Conservation (phyloP, 2,113 vertebrate genomes). For the Paramisgurnus dabryanus region DNA sequence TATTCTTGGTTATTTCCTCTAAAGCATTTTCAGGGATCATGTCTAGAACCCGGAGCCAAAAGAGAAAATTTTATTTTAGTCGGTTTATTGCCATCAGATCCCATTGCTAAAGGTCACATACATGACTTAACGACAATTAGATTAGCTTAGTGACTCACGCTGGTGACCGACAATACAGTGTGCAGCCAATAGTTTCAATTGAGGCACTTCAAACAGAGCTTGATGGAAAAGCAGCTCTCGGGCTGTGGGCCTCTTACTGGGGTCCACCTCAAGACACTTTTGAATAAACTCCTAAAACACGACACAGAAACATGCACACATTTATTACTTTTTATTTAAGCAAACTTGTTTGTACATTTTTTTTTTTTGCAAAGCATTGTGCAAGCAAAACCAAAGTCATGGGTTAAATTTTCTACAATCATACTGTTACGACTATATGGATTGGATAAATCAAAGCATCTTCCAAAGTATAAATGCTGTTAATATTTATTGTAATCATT, state of each 20-base stretch:
- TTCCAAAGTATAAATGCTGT: no score
- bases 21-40: conserved; percentile 98
- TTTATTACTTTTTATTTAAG: no score
- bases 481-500: no score
- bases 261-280: conserved; percentile 93
- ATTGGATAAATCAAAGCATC: no score
- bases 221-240: conserved; percentile 93
- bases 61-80: background rate
- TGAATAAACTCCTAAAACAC: conserved; percentile 92
- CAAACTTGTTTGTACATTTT: no score
- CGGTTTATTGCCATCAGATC: background rate
- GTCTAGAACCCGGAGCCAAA: conserved; percentile 68
- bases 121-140: background rate
- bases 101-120: conserved; percentile 9
- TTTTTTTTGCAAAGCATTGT: no score
- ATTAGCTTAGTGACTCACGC: conserved; percentile 79
- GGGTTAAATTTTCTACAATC: no score
- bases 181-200: conserved; percentile 92
- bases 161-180: conserved; percentile 97
- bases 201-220: conserved; percentile 95
- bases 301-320: background rate
- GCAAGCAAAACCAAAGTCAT: no score
- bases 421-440: no score
- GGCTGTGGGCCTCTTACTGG: conserved; percentile 87
- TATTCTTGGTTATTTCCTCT: conserved; percentile 98